A percentile compares a stretch with the other conserved stretches of the same genome.
Evolutionary conservation across 2,888 invertebrate species (phyloP).

Genomic region (Eurois occulta): DNA sequence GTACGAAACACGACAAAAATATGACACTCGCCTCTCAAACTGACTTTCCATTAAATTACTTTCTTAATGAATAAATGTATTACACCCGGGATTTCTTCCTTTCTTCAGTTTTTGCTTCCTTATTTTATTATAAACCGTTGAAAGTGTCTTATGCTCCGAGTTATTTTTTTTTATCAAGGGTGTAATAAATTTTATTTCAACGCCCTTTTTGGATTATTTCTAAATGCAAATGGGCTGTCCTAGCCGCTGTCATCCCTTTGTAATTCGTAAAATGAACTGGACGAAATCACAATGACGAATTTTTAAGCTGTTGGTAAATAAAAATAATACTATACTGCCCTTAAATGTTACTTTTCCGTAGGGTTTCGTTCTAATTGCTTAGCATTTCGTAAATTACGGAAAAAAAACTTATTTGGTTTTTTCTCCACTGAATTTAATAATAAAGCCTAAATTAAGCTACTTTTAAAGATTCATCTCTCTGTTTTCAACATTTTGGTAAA

Average conservation of each 20-base stretch:
- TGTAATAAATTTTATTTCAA: slow-evolving; percentile 84
- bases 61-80: slow-evolving; percentile 87
- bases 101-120: slow-evolving; percentile 77
- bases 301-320: slow-evolving; percentile 53
- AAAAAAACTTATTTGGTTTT: not conserved
- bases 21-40: slow-evolving; percentile 32
- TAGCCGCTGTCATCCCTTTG: slow-evolving; percentile 74
- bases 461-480: not conserved
- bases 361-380: not conserved
- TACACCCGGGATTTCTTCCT: slow-evolving; percentile 82
- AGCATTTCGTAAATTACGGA: not conserved
- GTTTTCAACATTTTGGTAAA: not conserved
- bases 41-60: slow-evolving; percentile 83
- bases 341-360: slow-evolving; percentile 32
- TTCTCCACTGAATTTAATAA: not conserved
- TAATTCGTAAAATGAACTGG: slow-evolving; percentile 75
- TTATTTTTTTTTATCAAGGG: slow-evolving; percentile 80
- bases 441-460: not conserved
- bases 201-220: slow-evolving; percentile 80
- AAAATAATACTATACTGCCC: slow-evolving; percentile 5
- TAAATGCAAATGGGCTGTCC: slow-evolving; percentile 81
- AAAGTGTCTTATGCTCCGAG: slow-evolving; percentile 80
- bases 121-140: slow-evolving; percentile 83
- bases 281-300: slow-evolving; percentile 72
- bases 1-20: slow-evolving; percentile 45